Percentiles rank a stretch among this genome's conserved stretches.
Evolutionary conservation across 2,113 vertebrate genomes (phyloP).

Genomic region (Seriola rivoliana): DNA sequence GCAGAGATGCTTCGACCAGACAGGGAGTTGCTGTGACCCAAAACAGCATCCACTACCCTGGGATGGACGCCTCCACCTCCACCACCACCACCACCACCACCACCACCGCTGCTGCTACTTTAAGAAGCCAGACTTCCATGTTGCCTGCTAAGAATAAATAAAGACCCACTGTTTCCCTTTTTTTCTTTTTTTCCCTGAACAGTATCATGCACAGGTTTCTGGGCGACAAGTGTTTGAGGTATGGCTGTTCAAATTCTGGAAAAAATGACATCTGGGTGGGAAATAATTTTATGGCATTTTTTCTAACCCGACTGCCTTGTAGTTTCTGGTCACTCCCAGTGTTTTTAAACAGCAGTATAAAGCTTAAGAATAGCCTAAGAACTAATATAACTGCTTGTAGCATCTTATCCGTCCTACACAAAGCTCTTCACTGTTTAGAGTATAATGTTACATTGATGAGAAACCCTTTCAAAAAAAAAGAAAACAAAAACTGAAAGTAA

Average conservation of each 20-base stretch:
- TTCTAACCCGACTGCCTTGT: neutral
- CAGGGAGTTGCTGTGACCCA: constrained; percentile 48
- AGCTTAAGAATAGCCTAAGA: neutral
- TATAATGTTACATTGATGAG: constrained; percentile 14
- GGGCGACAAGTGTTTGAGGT: constrained; percentile 47
- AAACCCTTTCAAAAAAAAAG: neutral
- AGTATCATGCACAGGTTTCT: constrained; percentile 35
- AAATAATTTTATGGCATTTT: neutral
- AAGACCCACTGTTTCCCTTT: constrained; percentile 37
- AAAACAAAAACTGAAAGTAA: neutral
- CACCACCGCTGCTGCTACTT: constrained; percentile 36
- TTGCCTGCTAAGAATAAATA: constrained; percentile 64
- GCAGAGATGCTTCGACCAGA: constrained; percentile 41
- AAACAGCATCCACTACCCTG: constrained; percentile 35
- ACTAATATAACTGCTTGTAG: neutral
- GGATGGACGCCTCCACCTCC: constrained; percentile 7
- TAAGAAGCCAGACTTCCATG: constrained; percentile 60
- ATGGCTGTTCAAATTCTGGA: constrained; percentile 25
- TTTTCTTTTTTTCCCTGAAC: constrained; percentile 9
- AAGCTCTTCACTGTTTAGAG: constrained; percentile 7
- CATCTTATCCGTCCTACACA: neutral
- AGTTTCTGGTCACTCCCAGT: neutral
- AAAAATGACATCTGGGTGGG: constrained; percentile 29
- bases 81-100: neutral
- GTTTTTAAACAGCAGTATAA: neutral